phyloP scores from a whole-genome alignment of 2,797 vertebrate species.

The Odontamblyopus rebecca region DNA sequence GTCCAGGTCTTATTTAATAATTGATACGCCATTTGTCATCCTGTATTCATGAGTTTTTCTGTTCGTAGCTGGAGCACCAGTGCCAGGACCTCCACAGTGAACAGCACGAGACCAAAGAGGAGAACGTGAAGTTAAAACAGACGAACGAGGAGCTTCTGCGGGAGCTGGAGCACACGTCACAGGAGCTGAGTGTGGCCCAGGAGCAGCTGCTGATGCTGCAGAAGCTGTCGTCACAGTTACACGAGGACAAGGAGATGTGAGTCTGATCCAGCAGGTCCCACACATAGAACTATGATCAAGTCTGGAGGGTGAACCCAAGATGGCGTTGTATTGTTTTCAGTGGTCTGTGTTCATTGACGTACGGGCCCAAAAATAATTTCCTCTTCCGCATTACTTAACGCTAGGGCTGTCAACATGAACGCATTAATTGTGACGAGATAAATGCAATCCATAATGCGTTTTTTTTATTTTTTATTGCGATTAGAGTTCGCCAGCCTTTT shows the following conservation, averaged over 20 bases:
- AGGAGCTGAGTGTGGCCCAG: slow-evolving; percentile 81
- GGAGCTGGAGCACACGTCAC: slow-evolving; percentile 82
- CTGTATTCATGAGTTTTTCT: background rate
- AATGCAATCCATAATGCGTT: no score
- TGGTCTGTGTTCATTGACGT: no score
- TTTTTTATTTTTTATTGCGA: no score
- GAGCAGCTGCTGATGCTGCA: slow-evolving; percentile 85
- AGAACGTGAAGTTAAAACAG: slow-evolving; percentile 87
- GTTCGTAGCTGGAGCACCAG: slow-evolving; percentile 83
- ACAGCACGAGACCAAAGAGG: slow-evolving; percentile 84
- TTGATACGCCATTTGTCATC: background rate
- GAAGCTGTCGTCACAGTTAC: slow-evolving; percentile 79
- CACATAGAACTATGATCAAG: no score
- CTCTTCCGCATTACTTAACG: no score
- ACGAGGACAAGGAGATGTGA: slow-evolving; percentile 91
- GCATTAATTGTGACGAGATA: no score
- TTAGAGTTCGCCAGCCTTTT: no score
- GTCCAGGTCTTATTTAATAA: background rate
- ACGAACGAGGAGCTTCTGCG: slow-evolving; percentile 84
- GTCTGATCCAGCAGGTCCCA: slow-evolving; percentile 31
- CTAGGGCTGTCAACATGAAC: no score
- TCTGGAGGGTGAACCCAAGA: no score
- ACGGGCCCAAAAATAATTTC: no score
- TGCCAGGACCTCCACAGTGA: slow-evolving; percentile 84
- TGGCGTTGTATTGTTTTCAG: no score